Evolutionary conservation across 1,140 invertebrate genomes (phyloP), one percentile per base, ranked within the genome.

Genomic region (Bombus confusus): DNA sequence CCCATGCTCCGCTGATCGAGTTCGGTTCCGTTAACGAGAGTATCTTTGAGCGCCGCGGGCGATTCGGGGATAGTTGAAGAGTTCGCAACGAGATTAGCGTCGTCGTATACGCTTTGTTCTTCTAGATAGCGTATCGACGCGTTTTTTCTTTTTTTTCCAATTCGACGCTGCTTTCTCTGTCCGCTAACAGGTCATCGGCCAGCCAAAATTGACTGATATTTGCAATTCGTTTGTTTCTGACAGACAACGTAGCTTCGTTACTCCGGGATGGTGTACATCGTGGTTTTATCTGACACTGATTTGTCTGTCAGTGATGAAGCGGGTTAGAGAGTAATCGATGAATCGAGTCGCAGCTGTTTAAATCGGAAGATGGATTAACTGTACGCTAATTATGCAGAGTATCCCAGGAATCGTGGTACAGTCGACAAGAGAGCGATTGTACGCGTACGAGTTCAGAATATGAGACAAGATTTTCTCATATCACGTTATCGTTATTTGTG

Each of bases 31-130:
- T 52, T 68, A 69, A 69, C 64, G 43, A 47, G 64, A 43, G 78
- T 80, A 80, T 47, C 78, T 80, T 80, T 25, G 13, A 80, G 34
- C 39, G 43, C 31, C 31, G 78, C 64, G 31, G 52, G 66, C 64
- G 8, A 39, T 69, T 80, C 43, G 41, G n/a, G 64, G 64, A 52
- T 47, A 43, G 78, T 69, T 69, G 43, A 80, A 80, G 66, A 69
- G 78, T 47, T 80, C 78, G 31, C 64, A 80, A 69, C 43, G 41
- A 80, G 64, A 80, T 80, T 80, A 80, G 64, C 78, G 43, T 69
- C 78, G 64, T 34, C 66, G 31, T 69, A 64, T 12, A 41, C 31
- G 34, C 31, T 80, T 80, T 69, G 64, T 80, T 80, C 59, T 31
- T 79, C 64, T n/a, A 68, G 62, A 41, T 68, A 43, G 77, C 57